These are phyloP conservation scores for Selene dorsalis DNA, from an alignment of 2,797 vertebrate genomes.

Conservation along the genomic window DNA sequence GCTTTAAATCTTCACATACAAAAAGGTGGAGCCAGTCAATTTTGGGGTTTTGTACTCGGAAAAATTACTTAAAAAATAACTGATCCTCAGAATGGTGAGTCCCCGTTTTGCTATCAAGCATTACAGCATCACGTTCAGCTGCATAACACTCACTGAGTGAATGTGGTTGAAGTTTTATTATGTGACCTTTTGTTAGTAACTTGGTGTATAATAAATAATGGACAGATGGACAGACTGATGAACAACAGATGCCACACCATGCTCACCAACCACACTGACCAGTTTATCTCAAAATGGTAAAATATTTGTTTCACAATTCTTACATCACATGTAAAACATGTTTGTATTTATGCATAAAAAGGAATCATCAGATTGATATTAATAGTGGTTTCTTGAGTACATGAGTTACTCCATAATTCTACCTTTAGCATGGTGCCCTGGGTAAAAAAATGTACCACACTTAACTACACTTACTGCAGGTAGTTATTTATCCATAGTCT, in stretches of 20 bases:
- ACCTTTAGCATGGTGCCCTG: too few species aligned
- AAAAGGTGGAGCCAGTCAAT: too few species aligned
- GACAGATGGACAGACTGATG: too few species aligned
- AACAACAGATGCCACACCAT: too few species aligned
- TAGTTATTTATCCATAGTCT: not conserved
- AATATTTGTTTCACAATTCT: not conserved
- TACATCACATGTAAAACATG: not conserved
- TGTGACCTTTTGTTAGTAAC: not conserved
- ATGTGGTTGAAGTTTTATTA: not conserved
- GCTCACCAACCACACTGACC: not conserved
- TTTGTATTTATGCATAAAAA: not conserved
- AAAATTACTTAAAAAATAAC: too few species aligned
- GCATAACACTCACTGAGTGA: not conserved
- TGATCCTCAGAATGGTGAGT: too few species aligned
- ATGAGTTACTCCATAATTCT: not conserved
- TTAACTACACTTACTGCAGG: not conserved
- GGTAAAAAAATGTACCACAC: not conserved
- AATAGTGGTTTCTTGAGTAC: not conserved
- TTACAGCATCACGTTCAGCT: too few species aligned
- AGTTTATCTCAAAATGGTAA: not conserved
- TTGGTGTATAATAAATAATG: not conserved
- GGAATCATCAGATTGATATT: not conserved
- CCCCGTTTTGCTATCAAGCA: too few species aligned
- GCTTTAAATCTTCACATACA: not conserved
- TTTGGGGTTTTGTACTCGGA: too few species aligned